phyloP scores from a whole-genome alignment of 2,113 vertebrate genomes.

The Butorides virescens region DNA sequence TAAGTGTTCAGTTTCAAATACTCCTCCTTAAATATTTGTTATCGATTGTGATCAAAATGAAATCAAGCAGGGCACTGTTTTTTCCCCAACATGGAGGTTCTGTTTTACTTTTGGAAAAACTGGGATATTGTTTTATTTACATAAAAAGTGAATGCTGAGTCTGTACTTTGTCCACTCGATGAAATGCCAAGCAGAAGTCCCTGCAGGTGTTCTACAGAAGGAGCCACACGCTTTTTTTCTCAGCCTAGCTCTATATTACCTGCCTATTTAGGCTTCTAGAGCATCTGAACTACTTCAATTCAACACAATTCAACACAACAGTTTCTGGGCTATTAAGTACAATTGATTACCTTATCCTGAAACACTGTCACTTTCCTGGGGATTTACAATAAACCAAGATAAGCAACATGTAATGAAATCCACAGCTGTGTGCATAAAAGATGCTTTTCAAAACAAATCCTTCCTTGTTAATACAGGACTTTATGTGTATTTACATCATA shows the following conservation, averaged over 20 bases:
- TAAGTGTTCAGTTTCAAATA: not conserved
- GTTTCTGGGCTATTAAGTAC: not conserved
- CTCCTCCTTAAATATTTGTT: fast-evolving
- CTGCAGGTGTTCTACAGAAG: not conserved
- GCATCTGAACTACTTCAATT: not conserved
- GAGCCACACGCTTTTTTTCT: not conserved
- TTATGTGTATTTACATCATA: not conserved
- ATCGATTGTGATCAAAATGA: not conserved
- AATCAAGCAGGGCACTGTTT: fast-evolving
- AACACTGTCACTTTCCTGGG: not conserved
- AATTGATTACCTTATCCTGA: not conserved
- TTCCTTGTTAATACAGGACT: not conserved
- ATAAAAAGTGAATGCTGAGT: not conserved
- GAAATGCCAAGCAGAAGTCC: fast-evolving
- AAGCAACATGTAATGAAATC: not conserved
- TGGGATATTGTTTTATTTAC: not conserved
- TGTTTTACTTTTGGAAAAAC: not conserved
- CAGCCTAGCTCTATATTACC: not conserved
- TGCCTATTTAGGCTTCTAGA: not conserved
- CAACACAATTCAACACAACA: not conserved
- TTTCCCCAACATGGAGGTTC: fast-evolving
- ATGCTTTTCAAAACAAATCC: conserved; percentile 17
- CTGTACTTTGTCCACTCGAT: not conserved
- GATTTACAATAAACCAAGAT: conserved; percentile 26
- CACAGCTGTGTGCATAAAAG: conserved; percentile 9